Evolutionary conservation across 30 jellyfish, hydroid and myxozoan genomes (phyloP).

Genomic region (Cassiopea andromeda): DNA sequence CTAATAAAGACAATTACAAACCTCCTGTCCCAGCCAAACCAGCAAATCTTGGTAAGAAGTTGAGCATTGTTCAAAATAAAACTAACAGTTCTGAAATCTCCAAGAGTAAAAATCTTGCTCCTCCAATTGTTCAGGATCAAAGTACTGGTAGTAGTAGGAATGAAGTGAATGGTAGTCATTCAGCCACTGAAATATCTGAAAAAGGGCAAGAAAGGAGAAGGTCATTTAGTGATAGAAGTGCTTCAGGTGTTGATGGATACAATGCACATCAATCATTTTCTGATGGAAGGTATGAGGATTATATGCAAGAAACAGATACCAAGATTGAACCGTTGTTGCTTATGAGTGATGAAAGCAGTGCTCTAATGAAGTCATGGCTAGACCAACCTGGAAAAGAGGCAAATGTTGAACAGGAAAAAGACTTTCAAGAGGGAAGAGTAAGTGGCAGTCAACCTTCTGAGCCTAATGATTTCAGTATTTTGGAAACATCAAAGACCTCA

Average conservation of each 20-base stretch:
- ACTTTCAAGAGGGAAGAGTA: neutral
- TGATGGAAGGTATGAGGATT: neutral
- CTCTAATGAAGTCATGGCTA: neutral
- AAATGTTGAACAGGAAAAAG: neutral
- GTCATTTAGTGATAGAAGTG: constrained; percentile 34
- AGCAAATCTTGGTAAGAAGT: neutral
- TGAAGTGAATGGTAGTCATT: neutral
- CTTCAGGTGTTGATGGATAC: neutral
- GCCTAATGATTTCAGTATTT: neutral
- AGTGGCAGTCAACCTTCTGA: neutral
- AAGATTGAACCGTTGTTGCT: neutral
- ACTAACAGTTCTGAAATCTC: neutral
- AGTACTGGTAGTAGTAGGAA: neutral
- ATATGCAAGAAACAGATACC: neutral
- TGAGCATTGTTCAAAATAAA: neutral
- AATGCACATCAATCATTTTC: neutral
- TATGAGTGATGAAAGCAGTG: neutral
- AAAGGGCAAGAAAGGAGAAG: constrained; percentile 41
- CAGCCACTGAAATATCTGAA: constrained; percentile 16
- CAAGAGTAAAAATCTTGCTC: neutral
- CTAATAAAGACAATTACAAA: neutral
- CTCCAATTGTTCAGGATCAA: neutral
- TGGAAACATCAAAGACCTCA: neutral
- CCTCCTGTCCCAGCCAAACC: neutral
- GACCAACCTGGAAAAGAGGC: neutral